Evolutionary conservation across 2,888 invertebrate species (phyloP).

Genomic region (Drepana falcataria): DNA sequence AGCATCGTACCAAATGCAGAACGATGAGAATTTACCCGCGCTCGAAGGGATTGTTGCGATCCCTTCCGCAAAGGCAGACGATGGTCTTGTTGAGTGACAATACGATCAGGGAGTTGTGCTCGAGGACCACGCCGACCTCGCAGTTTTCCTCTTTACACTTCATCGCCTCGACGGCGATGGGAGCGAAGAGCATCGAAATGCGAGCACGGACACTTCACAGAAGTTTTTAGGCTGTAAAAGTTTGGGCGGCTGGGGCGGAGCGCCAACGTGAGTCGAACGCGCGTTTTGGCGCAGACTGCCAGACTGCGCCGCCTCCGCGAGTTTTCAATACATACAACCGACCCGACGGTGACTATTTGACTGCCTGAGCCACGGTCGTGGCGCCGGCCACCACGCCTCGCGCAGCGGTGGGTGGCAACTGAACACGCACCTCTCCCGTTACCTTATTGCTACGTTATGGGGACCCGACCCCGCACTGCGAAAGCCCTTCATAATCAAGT

Average conservation of each 20-base stretch:
- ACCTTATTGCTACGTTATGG: constrained; percentile 73
- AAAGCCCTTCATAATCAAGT: constrained; percentile 50
- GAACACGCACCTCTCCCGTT: constrained; percentile 74
- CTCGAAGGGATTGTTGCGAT: constrained; percentile 69
- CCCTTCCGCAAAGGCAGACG: constrained; percentile 74
- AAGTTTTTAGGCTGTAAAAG: constrained; percentile 29
- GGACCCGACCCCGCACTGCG: constrained; percentile 65
- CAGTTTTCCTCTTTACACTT: constrained; percentile 79
- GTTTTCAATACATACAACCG: constrained; percentile 58
- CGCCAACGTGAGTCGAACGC: constrained; percentile 51
- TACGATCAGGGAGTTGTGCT: constrained; percentile 74
- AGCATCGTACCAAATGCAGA: constrained; percentile 40
- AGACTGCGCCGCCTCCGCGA: constrained; percentile 54
- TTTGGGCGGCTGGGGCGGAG: constrained; percentile 34
- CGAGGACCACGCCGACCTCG: constrained; percentile 75
- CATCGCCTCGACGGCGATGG: constrained; percentile 77
- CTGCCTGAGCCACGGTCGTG: constrained; percentile 53
- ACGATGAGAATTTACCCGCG: constrained; percentile 68
- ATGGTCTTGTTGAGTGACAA: constrained; percentile 74
- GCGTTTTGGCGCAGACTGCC: constrained; percentile 68
- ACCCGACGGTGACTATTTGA: constrained; percentile 69
- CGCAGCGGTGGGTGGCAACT: constrained; percentile 71
- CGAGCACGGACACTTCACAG: constrained; percentile 60
- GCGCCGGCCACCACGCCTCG: constrained; percentile 65
- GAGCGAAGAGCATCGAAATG: constrained; percentile 75